Conservation (phyloP, 2,888 invertebrate genomes). For the Caenorhabditis afra region DNA sequence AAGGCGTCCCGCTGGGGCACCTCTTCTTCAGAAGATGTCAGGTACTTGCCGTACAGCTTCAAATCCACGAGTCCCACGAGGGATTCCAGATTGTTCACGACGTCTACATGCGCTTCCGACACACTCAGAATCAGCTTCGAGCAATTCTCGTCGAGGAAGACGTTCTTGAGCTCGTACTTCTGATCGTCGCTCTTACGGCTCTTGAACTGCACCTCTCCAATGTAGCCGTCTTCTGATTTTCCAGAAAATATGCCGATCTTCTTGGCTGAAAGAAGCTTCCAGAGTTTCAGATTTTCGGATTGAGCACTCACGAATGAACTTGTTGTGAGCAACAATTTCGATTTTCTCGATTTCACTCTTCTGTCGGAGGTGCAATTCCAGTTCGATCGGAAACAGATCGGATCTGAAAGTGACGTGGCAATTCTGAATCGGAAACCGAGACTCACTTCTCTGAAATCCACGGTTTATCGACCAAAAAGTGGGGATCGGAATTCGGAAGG, state of each 20-base stretch:
- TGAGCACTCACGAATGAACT: conserved; percentile 59
- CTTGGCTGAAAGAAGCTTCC: conserved; percentile 44
- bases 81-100: conserved; percentile 50
- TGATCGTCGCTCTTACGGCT: conserved; percentile 41
- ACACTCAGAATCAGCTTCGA: conserved; percentile 48
- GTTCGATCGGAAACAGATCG: conserved; percentile 56
- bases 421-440: neutral
- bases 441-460: conserved; percentile 69
- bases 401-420: conserved; percentile 25
- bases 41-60: conserved; percentile 63
- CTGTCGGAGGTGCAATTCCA: conserved; percentile 57
- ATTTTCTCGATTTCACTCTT: conserved; percentile 66
- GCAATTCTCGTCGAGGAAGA: conserved; percentile 68
- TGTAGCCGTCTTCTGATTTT: conserved; percentile 40
- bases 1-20: conserved; percentile 7
- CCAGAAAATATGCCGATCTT: conserved; percentile 52
- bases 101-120: conserved; percentile 50
- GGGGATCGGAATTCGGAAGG: conserved; percentile 14
- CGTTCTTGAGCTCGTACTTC: conserved; percentile 69
- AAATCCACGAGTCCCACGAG: conserved; percentile 68
- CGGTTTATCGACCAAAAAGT: conserved; percentile 41
- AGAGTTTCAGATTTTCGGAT: neutral
- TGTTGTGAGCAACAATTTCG: conserved; percentile 69
- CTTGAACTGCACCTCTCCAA: conserved; percentile 63
- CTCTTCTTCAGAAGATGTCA: conserved; percentile 45